Percentiles rank a stretch among this genome's conserved stretches.
Conservation (phyloP, 2,888 invertebrate species). For the Hypsopygia costalis region DNA sequence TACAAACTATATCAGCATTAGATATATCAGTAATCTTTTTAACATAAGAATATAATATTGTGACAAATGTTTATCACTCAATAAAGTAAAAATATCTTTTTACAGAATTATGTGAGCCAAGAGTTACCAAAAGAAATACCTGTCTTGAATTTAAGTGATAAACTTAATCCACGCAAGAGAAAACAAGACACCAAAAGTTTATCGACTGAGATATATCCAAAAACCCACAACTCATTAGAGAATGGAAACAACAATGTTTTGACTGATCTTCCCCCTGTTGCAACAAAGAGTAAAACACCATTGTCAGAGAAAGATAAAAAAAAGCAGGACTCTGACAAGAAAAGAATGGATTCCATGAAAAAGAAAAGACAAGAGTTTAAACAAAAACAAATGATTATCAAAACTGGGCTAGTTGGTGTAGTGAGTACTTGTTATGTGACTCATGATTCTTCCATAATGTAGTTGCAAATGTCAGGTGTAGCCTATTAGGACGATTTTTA, state of each 20-base stretch:
- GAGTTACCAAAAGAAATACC: constrained; percentile 27
- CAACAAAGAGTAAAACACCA: neutral
- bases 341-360: constrained; percentile 84
- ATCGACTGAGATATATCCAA: too few relatives aligned
- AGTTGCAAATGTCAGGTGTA: too few relatives aligned
- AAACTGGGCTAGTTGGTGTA: constrained; percentile 81
- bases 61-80: too few relatives aligned
- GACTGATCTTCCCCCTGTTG: neutral
- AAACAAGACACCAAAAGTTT: constrained; percentile 31
- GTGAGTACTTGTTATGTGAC: constrained; percentile 61
- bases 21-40: too few relatives aligned
- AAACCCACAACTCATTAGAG: constrained; percentile 1
- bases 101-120: constrained; percentile 23
- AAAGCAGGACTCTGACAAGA: constrained; percentile 78
- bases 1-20: too few relatives aligned
- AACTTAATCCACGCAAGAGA: constrained; percentile 59
- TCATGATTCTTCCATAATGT: too few relatives aligned
- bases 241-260: neutral
- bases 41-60: neutral
- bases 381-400: constrained; percentile 83
- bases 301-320: constrained; percentile 32
- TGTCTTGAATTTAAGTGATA: constrained; percentile 41
- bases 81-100: neutral
- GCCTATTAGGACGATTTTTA: too few relatives aligned
- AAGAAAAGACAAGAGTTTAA: constrained; percentile 83